These are phyloP conservation scores for Trinorchestia longiramus DNA, from an alignment of 1,140 invertebrate species.

Conservation along the genomic window DNA sequence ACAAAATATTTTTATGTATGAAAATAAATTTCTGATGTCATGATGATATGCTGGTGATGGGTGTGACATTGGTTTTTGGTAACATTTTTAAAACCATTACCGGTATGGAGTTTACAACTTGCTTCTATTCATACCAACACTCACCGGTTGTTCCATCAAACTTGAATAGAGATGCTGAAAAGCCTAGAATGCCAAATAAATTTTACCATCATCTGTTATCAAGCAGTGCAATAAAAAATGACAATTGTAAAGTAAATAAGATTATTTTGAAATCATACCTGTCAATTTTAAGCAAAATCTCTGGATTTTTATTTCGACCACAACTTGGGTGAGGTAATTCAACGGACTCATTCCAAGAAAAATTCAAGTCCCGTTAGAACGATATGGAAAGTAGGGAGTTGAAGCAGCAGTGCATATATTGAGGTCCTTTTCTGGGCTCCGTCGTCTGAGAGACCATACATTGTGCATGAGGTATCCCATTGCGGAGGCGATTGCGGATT, in stretches of 20 bases:
- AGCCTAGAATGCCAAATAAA: too few species aligned
- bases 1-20: neutral
- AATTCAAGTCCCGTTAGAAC: neutral
- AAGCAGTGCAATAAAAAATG: neutral
- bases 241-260: neutral
- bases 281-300: neutral
- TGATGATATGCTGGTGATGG: too few species aligned
- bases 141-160: neutral
- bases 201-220: neutral
- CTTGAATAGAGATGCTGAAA: too few species aligned
- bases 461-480: constrained; percentile 1
- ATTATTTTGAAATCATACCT: neutral
- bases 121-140: neutral
- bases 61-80: too few species aligned
- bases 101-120: neutral
- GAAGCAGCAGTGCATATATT: neutral
- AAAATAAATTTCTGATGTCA: too few species aligned
- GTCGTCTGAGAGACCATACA: neutral
- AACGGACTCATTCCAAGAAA: neutral
- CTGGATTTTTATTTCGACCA: neutral
- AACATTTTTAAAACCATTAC: neutral
- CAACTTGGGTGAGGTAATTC: neutral
- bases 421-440: neutral
- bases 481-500: neutral
- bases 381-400: neutral